Base-by-base conservation (phyloP, 2,797 vertebrate species). In the Liparis tanakae region DNA sequence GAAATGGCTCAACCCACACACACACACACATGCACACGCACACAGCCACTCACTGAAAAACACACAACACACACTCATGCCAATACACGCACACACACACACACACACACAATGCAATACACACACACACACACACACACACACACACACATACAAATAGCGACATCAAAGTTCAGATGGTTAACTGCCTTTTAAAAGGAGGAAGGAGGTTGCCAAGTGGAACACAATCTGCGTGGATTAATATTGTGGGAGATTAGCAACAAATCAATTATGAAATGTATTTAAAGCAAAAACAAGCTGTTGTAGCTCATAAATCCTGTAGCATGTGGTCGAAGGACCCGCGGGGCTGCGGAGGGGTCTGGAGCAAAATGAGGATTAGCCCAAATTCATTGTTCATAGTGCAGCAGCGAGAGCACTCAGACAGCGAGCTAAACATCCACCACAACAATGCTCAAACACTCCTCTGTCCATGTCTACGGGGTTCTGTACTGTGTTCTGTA, bases 1-100 rank as follows among this genome's bases (percentile, higher is more conserved):
- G 89, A 91, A 92, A 89, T 88, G 78, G 83, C 72, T 90, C 88
- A 89, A 83, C 90, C 87, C 78, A 81, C 80, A 55, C 66, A 57
- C 48, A 69, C 41, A 30, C 61, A 64, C 63, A 30, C 61, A 64
- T 59, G 37, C 25, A 65, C 59, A 55, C 54, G 37, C 61, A 60
- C 36, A 51, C 43, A 79, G n/a, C 30, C 56, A 79, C 72, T 57
- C 64, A 64, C 64, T 72, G 48, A 78, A 57, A 78, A 74, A 79
- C 72, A 68, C 61, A 74, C 10, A 5, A 50, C 66, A 78, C 72
- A 69, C 67, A 78, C 81, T 67, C 51, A 66, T 39, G 65, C 55
- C 57, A 69, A 81, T 48, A 67, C 74, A 80, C 33, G 50, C 62
- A 70, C 70, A 70, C 58, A 61, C 60, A 76, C 51, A 65, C 41